Base-by-base conservation (phyloP, 2,888 invertebrate species). In the Pyrrhosoma nymphula region DNA sequence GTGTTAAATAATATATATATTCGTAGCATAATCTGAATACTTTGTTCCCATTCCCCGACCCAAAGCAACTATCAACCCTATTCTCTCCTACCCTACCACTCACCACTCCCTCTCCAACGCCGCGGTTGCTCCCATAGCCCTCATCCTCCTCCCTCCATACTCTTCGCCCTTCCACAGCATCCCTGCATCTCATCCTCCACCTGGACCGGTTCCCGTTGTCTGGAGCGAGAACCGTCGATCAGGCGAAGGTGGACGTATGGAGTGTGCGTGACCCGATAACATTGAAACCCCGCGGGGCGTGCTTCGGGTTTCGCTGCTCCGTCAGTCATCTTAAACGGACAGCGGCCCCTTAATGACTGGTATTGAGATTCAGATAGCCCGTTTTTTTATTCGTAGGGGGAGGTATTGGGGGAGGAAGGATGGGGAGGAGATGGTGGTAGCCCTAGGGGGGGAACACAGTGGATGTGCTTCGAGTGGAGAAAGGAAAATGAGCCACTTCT, bases 241-340 rank as follows among this genome's bases (percentile, higher is more conserved):
- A 35, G 56, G 23, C 14, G 63, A 39, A 30, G 63, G 39, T 63
- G 91, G 91, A 39, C 91, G 12, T 30, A 60, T 16, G 47, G 30
- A n/a, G 23, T 63, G 91, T 91, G 91, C 91, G 60, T 91, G 91
- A 91, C 91, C 91, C 91, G 91, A 69, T 91, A 91, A 35, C 91
- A 69, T 35, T 35, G 35, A 35, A 14, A 8, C 82, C 91, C 91
- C 63, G 63, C 91, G 63, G 91, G 91, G 39, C 39, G 63, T 63
- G 39, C 30, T 35, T 35, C 82, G 30, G 30, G 63, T 56, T 30
- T 56, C 35, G 63, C 63, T 69, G 60, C 63, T 91, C 91, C 91
- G 39, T 91, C 91, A 35, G 91, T 63, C 91, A 91, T 60, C 26
- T 63, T 91, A 63, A 91, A 91, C 91, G 91, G 63, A 26, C 60